These are phyloP conservation scores for Epirrhoe tristata DNA, from an alignment of 2,888 invertebrate species.

Conservation along the genomic window DNA sequence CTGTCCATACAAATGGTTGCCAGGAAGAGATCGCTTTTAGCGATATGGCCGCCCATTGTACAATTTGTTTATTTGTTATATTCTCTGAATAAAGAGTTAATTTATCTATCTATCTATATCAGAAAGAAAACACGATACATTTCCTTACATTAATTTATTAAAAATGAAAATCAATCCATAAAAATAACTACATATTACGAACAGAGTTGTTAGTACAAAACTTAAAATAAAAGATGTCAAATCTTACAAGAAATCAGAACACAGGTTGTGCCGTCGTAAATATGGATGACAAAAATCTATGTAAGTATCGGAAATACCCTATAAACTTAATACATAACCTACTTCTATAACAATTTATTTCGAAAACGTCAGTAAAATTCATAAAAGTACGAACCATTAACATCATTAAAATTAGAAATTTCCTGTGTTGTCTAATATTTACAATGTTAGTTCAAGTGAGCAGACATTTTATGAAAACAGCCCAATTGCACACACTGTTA, in stretches of 20 bases:
- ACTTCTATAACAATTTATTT: conserved; percentile 68
- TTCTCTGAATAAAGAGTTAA: too few relatives aligned
- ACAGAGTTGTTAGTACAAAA: conserved; percentile 70
- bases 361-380: conserved; percentile 69
- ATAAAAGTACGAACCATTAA: conserved; percentile 61
- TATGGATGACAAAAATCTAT: conserved; percentile 53
- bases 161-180: conserved; percentile 81
- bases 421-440: conserved; percentile 76
- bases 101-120: too few relatives aligned
- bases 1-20: too few relatives aligned
- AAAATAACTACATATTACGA: conserved; percentile 74
- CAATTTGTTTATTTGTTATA: too few relatives aligned
- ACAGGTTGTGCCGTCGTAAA: conserved; percentile 52
- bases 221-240: conserved; percentile 69
- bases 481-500: conserved; percentile 12
- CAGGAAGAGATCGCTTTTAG: too few relatives aligned
- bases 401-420: conserved; percentile 53
- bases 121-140: conserved; percentile 39
- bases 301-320: conserved; percentile 58
- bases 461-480: conserved; percentile 38
- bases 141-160: conserved; percentile 75
- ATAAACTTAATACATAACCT: conserved; percentile 60
- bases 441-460: conserved; percentile 60
- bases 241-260: conserved; percentile 66
- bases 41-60: too few relatives aligned